Conservation (phyloP, 2,797 vertebrate species). For the Crypturellus tataupa region DNA sequence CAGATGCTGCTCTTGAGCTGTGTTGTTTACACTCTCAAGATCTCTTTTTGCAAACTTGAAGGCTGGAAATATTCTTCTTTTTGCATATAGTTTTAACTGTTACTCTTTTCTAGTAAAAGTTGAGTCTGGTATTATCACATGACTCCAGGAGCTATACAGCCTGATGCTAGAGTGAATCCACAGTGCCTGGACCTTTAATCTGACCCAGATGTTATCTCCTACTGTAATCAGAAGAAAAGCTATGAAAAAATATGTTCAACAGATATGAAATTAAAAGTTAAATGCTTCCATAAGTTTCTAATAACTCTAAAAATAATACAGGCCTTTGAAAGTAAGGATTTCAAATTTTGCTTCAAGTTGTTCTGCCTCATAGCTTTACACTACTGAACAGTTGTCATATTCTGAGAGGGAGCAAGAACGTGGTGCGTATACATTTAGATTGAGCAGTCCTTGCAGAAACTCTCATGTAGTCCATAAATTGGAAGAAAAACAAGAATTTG, state of each 20-base stretch:
- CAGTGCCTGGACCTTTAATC: not conserved
- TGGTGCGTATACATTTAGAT: not conserved
- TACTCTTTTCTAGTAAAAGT: not conserved
- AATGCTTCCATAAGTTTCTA: not conserved
- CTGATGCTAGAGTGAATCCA: not conserved
- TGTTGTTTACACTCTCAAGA: not conserved
- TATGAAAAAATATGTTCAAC: constrained; percentile 1
- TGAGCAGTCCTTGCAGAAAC: not conserved
- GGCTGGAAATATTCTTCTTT: not conserved
- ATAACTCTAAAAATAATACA: not conserved
- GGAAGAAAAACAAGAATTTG: not conserved
- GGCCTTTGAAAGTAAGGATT: not conserved
- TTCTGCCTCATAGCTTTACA: not conserved
- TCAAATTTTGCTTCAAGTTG: not conserved
- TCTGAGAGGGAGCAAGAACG: not conserved
- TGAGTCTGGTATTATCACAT: not conserved
- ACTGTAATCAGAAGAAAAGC: constrained; percentile 23
- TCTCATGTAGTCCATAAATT: not conserved
- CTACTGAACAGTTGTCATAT: not conserved
- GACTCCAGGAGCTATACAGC: not conserved
- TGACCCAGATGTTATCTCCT: constrained; percentile 34
- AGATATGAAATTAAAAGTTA: not conserved
- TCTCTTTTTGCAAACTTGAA: not conserved
- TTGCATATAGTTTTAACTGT: not conserved
- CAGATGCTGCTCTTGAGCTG: not conserved